Percentiles rank a stretch among this genome's conserved stretches.
phyloP scores from a whole-genome alignment of 2,888 invertebrate species.

The Gymnoscelis rufifasciata region DNA sequence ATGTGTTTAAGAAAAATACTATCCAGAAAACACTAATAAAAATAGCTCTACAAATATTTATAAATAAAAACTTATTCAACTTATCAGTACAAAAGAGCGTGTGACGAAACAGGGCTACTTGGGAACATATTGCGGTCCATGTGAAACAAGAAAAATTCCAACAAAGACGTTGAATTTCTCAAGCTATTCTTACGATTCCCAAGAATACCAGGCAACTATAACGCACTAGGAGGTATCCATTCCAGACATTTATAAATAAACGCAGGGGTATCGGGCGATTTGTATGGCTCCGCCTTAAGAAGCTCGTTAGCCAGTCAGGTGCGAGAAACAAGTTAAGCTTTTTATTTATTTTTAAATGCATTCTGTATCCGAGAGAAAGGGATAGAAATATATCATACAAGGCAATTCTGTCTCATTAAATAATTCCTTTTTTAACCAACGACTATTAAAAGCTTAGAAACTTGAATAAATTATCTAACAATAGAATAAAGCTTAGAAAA shows the following conservation, averaged over 20 bases:
- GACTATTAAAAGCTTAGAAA: slow-evolving; percentile 8
- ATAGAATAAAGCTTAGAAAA: slow-evolving; percentile 20
- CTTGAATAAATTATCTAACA: slow-evolving; percentile 13
- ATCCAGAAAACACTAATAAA: too few species aligned
- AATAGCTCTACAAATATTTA: too few species aligned
- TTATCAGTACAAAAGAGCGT: neutral
- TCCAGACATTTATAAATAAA: neutral
- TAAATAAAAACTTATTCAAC: too few species aligned
- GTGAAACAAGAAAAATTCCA: slow-evolving; percentile 6
- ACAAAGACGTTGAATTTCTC: slow-evolving; percentile 14
- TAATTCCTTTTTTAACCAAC: neutral
- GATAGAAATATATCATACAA: too few species aligned
- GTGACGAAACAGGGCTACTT: slow-evolving; percentile 9
- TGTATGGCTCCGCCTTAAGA: slow-evolving; percentile 1
- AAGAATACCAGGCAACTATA: slow-evolving; percentile 14
- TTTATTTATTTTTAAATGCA: neutral
- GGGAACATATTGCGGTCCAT: slow-evolving; percentile 6
- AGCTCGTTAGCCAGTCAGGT: slow-evolving; percentile 4
- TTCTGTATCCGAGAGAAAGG: neutral
- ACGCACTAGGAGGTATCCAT: slow-evolving; percentile 7
- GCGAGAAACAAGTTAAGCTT: slow-evolving; percentile 6
- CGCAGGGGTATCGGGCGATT: neutral
- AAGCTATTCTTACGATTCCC: slow-evolving; percentile 20
- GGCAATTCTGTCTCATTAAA: too few species aligned
- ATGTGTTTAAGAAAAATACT: too few species aligned